These are phyloP conservation scores for Galleria mellonella DNA, from an alignment of 1,140 invertebrate species.

Conservation along the genomic window DNA sequence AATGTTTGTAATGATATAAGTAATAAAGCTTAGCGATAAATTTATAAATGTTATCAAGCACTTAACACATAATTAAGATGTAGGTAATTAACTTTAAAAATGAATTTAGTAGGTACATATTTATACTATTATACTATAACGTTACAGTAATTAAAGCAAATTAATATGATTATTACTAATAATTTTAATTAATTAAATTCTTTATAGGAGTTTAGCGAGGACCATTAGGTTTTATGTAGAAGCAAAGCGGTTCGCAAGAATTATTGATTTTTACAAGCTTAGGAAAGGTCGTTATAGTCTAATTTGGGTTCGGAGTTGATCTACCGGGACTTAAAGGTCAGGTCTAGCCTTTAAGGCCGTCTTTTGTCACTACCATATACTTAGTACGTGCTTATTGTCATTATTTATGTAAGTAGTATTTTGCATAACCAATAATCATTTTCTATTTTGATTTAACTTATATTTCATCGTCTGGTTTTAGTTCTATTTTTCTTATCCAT, in stretches of 20 bases:
- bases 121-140: no score
- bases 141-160: not conserved
- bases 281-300: not conserved
- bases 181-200: not conserved
- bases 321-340: conserved; percentile 3
- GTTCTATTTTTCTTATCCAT: no score
- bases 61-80: no score
- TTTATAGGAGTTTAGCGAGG: not conserved
- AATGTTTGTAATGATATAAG: no score
- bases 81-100: no score
- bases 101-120: not conserved
- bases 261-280: conserved; percentile 2
- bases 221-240: not conserved
- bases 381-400: no score
- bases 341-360: no score
- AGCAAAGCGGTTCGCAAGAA: not conserved
- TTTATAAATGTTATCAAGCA: no score
- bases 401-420: no score
- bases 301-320: conserved; percentile 4
- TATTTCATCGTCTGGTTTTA: no score
- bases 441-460: not conserved
- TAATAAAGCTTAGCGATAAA: no score
- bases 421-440: not conserved
- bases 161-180: not conserved
- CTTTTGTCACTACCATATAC: no score